Percentiles rank a stretch among this genome's conserved stretches.
Conservation (phyloP, 2,888 invertebrate species). For the Dascillus cervinus region DNA sequence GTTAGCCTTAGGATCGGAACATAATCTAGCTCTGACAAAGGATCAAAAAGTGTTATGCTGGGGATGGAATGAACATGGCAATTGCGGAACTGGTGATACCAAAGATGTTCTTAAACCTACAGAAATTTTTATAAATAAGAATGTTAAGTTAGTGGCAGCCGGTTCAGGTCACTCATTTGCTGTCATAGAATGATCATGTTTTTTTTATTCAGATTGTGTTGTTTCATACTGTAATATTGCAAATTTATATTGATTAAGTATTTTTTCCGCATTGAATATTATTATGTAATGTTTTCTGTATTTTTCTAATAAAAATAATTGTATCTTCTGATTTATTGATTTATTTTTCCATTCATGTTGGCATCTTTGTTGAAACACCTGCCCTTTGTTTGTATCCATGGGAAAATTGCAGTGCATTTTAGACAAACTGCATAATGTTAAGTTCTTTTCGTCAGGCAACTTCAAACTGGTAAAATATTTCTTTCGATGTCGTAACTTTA, state of each 20-base stretch:
- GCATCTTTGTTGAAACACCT: too few relatives aligned
- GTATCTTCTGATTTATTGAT: too few relatives aligned
- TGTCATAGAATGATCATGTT: constrained; percentile 35
- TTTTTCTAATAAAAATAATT: constrained; percentile 35
- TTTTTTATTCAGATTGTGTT: too few relatives aligned
- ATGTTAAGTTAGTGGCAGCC: constrained; percentile 36
- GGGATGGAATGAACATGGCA: constrained; percentile 91
- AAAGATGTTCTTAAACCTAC: constrained; percentile 43
- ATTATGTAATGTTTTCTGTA: constrained; percentile 40
- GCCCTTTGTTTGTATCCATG: constrained; percentile 14
- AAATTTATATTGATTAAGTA: constrained; percentile 30
- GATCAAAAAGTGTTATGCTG: constrained; percentile 64
- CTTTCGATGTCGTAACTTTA: neutral
- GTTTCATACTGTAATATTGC: constrained; percentile 16
- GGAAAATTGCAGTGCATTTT: constrained; percentile 2
- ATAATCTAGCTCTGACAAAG: constrained; percentile 61
- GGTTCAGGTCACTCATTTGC: constrained; percentile 49
- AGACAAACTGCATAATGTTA: constrained; percentile 27
- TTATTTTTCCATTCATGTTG: too few relatives aligned
- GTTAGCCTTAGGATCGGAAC: constrained; percentile 70
- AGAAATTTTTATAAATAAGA: constrained; percentile 28
- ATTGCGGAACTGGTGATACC: constrained; percentile 61
- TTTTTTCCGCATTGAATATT: too few relatives aligned
- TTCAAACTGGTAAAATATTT: constrained; percentile 29
- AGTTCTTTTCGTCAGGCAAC: constrained; percentile 30